Percentiles rank a stretch among this genome's conserved stretches.
phyloP scores from a whole-genome alignment of 2,797 vertebrate species.

The Pseudochirops corinnae region DNA sequence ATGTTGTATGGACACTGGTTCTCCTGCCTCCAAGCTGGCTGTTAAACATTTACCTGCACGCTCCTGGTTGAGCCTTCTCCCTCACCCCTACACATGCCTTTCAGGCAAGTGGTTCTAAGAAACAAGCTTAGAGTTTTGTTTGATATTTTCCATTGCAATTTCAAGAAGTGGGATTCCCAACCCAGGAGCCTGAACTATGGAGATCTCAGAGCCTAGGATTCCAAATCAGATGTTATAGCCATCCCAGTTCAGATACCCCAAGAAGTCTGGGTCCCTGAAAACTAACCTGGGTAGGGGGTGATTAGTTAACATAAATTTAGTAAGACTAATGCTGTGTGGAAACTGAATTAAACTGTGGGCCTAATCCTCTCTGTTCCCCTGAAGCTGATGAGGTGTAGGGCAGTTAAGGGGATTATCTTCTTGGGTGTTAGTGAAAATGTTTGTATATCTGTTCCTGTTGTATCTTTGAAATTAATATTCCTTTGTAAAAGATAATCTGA shows the following conservation, averaged over 20 bases:
- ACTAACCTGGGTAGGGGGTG: neutral
- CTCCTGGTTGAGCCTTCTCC: neutral
- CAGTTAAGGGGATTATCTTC: neutral
- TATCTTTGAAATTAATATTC: neutral
- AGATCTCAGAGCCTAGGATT: neutral
- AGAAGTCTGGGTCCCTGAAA: neutral
- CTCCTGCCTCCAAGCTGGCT: too few species aligned
- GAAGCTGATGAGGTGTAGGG: neutral
- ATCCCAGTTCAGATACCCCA: neutral
- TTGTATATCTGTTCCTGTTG: neutral
- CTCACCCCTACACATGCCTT: neutral
- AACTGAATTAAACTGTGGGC: neutral
- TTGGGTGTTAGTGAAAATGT: neutral
- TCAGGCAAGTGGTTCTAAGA: neutral
- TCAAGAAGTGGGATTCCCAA: neutral
- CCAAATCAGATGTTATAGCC: neutral
- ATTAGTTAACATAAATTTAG: neutral
- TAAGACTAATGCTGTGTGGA: neutral
- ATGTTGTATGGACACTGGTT: neutral
- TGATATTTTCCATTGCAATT: neutral
- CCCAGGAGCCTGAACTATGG: neutral
- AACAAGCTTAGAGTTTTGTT: neutral
- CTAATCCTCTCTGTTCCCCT: neutral
- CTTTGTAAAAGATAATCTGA: neutral
- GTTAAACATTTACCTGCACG: neutral